phyloP scores from a whole-genome alignment of 2,888 invertebrate genomes.

The Melolontha melolontha region DNA sequence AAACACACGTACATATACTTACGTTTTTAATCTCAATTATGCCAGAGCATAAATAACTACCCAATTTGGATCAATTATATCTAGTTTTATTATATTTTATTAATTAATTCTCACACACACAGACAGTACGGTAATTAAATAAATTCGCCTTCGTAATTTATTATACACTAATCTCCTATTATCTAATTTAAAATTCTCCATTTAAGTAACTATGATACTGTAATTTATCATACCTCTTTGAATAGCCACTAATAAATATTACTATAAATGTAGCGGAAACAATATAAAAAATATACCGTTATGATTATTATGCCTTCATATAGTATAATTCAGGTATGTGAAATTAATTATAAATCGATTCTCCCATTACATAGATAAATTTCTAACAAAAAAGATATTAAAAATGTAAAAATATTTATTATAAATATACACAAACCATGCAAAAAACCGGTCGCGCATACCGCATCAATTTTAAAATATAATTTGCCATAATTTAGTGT shows the following conservation, averaged over 20 bases:
- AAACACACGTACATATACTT: too few species aligned
- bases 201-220: not conserved
- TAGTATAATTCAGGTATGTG: not conserved
- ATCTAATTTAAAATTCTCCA: conserved; percentile 18
- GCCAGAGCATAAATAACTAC: not conserved
- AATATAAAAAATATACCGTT: conserved; percentile 12
- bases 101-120: conserved; percentile 2
- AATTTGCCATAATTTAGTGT: conserved; percentile 12
- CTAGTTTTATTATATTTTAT: not conserved
- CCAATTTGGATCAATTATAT: conserved; percentile 15
- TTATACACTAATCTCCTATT: not conserved
- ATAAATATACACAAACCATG: not conserved
- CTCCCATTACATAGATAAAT: not conserved
- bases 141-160: conserved; percentile 17
- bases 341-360: conserved; percentile 19
- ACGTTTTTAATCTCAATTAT: too few species aligned
- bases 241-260: conserved; percentile 14
- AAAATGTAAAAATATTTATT: not conserved
- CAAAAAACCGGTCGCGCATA: not conserved
- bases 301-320: not conserved
- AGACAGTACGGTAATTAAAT: conserved; percentile 1
- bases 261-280: conserved; percentile 27
- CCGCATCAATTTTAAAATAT: not conserved
- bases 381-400: not conserved
- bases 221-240: conserved; percentile 22